phyloP scores from a whole-genome alignment of 1,140 invertebrate genomes.

The Rhopalosiphum padi region DNA sequence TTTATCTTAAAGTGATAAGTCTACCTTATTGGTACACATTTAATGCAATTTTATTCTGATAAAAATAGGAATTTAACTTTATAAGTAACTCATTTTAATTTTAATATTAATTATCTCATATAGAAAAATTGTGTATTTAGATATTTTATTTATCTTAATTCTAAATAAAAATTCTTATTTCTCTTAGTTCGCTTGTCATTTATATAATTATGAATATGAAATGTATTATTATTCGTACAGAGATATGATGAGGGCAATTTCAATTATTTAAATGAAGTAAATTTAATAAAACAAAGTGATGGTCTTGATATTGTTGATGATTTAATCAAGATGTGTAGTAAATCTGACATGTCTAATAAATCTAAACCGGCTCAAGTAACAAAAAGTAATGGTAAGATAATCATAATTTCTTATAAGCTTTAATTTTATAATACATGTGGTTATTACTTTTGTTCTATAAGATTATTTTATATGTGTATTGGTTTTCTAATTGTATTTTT shows the following conservation, averaged over 20 bases:
- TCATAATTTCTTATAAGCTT: neutral
- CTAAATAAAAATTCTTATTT: neutral
- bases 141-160: neutral
- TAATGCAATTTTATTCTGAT: too few species aligned
- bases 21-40: too few species aligned
- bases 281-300: constrained; percentile 13
- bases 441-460: neutral
- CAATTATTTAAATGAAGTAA: constrained; percentile 38
- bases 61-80: too few species aligned
- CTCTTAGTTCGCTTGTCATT: neutral
- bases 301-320: constrained; percentile 26
- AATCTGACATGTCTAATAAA: neutral
- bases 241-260: constrained; percentile 5
- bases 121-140: neutral
- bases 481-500: neutral
- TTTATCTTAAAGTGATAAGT: too few species aligned
- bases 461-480: neutral
- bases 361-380: neutral
- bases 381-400: constrained; percentile 8
- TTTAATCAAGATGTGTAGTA: neutral
- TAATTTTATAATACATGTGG: neutral
- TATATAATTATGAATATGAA: neutral
- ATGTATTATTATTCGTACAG: neutral
- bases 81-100: too few species aligned
- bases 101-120: too few species aligned